Evolutionary conservation across 2,888 invertebrate species (phyloP).

Genomic region (Pheosia tremula): DNA sequence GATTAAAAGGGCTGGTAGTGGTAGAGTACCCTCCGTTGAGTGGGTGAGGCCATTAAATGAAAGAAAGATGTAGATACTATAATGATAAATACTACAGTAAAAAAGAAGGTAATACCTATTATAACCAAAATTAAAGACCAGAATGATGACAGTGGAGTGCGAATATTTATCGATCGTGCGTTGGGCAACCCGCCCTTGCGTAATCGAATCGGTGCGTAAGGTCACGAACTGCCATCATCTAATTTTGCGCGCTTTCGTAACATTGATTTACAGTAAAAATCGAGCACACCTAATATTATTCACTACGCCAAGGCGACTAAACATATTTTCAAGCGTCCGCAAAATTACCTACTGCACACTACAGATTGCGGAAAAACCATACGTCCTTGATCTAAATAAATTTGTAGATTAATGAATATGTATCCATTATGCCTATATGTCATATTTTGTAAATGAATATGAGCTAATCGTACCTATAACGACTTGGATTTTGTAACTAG

Average conservation of each 20-base stretch:
- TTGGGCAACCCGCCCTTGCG: slow-evolving; percentile 54
- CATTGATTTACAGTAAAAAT: slow-evolving; percentile 55
- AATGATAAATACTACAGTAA: too few relatives aligned
- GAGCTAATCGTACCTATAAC: slow-evolving; percentile 20
- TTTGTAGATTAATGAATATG: slow-evolving; percentile 11
- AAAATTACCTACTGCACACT: slow-evolving; percentile 20
- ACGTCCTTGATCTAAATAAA: slow-evolving; percentile 40
- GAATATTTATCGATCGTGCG: slow-evolving; percentile 11
- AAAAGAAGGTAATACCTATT: background rate
- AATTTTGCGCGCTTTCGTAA: slow-evolving; percentile 79
- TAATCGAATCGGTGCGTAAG: slow-evolving; percentile 71
- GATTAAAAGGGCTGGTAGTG: too few relatives aligned
- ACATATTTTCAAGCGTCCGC: slow-evolving; percentile 34
- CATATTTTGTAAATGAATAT: slow-evolving; percentile 30
- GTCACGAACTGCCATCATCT: slow-evolving; percentile 69
- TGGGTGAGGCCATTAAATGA: too few relatives aligned
- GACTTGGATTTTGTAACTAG: slow-evolving; percentile 23
- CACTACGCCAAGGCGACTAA: slow-evolving; percentile 42
- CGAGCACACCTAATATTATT: slow-evolving; percentile 47
- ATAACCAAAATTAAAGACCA: background rate
- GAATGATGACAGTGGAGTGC: slow-evolving; percentile 1
- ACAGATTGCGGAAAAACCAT: slow-evolving; percentile 33
- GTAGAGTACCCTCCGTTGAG: too few relatives aligned
- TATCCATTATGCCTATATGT: slow-evolving; percentile 32
- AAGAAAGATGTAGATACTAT: too few relatives aligned